Evolutionary conservation across 2,888 invertebrate genomes (phyloP), one percentile per base, ranked within the genome.

Genomic region (Hydropsyche betteni): DNA sequence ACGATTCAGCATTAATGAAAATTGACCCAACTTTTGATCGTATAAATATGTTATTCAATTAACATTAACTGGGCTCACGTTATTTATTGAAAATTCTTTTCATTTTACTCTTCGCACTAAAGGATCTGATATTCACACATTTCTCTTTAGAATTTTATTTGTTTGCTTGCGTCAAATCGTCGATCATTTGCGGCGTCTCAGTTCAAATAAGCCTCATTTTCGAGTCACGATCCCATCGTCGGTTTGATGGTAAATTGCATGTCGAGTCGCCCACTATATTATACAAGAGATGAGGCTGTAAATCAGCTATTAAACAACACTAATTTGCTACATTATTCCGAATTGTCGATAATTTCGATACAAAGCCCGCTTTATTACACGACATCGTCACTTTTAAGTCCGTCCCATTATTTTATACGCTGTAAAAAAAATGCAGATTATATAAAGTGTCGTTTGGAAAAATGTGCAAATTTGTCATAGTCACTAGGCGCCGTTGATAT

Each of bases 151-250:
- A 24, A 24, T 24, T 24, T 24, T 64, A 36, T 64, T 36, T 64
- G 34, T 64, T 64, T 12, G 36, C 36, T 36, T 2, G 24, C 34
- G 64, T 34, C 8, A 33, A 33, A 36, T 12, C 34, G 12, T 10
- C 6, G 33, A 72, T 72, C 36, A 72, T 55, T 58, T 55, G 55
- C 12, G 72, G 36, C 58, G 38, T 58, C 61, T 72, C 55, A 36
- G 72, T 61, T 72, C n/a, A 72, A 72, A 55, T 16, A 36, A 55
- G 72, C 72, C 71, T 71, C 52, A 72, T 72, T 72, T 72, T 16
- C 44, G 10, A 72, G 72, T 72, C 72, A 72, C 72, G 72, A 72
- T 36, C 14, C 36, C 34, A 55, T n/a, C 55, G 55, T 55, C 64
- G 34, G 64, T n/a, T 24, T 33, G 64, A 64, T 64, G 34, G 36